Evolutionary conservation across 2,797 vertebrate species (phyloP).

Genomic region (Eutrigla gurnardus): DNA sequence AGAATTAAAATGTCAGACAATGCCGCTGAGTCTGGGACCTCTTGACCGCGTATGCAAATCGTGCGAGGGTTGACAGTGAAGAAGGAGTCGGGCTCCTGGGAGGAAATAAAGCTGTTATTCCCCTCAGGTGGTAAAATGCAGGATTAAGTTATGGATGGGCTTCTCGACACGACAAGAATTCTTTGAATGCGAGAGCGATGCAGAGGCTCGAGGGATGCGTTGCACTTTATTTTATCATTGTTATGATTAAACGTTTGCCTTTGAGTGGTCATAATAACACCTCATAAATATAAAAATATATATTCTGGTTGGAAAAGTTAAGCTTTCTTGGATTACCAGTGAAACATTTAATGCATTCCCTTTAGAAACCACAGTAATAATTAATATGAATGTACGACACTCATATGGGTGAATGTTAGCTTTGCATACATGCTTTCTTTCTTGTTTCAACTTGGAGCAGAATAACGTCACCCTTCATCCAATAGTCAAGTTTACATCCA

Average conservation of each 20-base stretch:
- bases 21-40: conserved; percentile 67
- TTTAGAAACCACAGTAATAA: not conserved
- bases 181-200: conserved; percentile 38
- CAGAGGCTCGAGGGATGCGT: conserved; percentile 33
- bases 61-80: conserved; percentile 56
- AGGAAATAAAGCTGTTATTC: conserved; percentile 61
- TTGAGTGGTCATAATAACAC: conserved; percentile 31
- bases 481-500: conserved; percentile 22
- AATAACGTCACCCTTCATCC: conserved; percentile 6
- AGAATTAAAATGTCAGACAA: conserved; percentile 79
- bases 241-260: conserved; percentile 48
- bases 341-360: not conserved
- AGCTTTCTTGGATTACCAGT: not conserved
- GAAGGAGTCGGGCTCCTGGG: conserved; percentile 51
- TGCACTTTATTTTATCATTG: conserved; percentile 57
- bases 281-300: not conserved
- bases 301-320: not conserved
- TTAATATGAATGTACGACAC: not conserved
- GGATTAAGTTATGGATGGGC: conserved; percentile 45
- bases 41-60: conserved; percentile 77
- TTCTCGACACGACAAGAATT: conserved; percentile 56
- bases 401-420: not conserved
- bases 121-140: conserved; percentile 49
- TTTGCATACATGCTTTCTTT: not conserved
- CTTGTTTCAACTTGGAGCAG: not conserved